These are phyloP conservation scores for Melanostoma mellinum DNA, from an alignment of 2,888 invertebrate species.

Conservation along the genomic window DNA sequence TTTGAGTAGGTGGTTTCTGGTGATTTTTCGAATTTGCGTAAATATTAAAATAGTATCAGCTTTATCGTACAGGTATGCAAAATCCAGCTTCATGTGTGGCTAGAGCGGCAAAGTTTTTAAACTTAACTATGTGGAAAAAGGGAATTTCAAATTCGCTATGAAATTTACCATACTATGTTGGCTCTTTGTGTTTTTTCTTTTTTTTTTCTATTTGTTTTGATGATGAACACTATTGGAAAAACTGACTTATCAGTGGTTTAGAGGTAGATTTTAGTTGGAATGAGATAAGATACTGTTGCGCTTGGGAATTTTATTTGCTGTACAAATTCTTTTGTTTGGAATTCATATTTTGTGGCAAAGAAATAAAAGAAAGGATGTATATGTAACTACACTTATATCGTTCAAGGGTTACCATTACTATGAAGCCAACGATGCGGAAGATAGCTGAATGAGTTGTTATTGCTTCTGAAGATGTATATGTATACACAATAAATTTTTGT, in stretches of 20 bases:
- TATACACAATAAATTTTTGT: too few relatives aligned
- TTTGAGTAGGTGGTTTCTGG: slow-evolving; percentile 21
- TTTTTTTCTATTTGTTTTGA: slow-evolving; percentile 12
- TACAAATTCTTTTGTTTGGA: slow-evolving; percentile 16
- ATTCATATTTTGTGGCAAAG: background rate
- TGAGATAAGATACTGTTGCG: slow-evolving; percentile 35
- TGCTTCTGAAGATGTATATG: too few relatives aligned
- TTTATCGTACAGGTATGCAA: background rate
- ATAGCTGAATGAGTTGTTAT: background rate
- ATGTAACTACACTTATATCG: background rate
- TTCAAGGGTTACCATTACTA: too few relatives aligned
- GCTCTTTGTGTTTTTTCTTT: slow-evolving; percentile 1
- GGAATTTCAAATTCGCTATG: slow-evolving; percentile 41
- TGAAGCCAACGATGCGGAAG: background rate
- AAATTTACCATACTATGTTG: slow-evolving; percentile 26
- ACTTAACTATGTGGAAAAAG: slow-evolving; percentile 44
- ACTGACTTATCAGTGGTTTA: slow-evolving; percentile 45
- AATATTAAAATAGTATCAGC: slow-evolving; percentile 51
- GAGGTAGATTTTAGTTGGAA: slow-evolving; percentile 43
- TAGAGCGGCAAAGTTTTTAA: slow-evolving; percentile 7
- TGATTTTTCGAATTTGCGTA: slow-evolving; percentile 59
- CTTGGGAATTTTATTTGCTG: slow-evolving; percentile 26
- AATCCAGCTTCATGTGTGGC: background rate
- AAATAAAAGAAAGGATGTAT: background rate
- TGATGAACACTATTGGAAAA: slow-evolving; percentile 36